Base-by-base conservation (phyloP, 2,113 vertebrate species). In the Pleuronectes platessa region DNA sequence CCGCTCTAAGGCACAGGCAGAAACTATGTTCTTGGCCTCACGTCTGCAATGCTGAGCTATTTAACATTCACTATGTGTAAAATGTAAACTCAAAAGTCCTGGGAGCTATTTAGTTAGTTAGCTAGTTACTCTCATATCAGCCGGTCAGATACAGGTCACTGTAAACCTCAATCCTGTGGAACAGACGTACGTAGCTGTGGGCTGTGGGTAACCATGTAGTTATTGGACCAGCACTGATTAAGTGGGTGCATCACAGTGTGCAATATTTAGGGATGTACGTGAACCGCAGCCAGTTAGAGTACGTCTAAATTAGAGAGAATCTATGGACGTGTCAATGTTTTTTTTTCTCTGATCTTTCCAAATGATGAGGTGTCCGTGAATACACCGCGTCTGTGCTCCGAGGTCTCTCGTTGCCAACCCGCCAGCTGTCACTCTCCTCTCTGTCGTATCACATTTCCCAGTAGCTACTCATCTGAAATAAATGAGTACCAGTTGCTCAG, bases 381-480 rank as follows among this genome's bases (percentile, higher is more conserved):
- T 37, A 0, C 21, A 11, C 26, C 58, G 20, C 11, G 3, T 67
- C 51, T 40, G 26, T 11, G 60, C 65, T 70, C 12, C 18, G 47
- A 68, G 71, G 73, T 15, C 45, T 68, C 59, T 78, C 21, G 64
- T 68, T 54, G 47, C 49, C 37, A 26, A 20, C 71, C 59, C 65
- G 8, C 68, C 86, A 81, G 87, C 87, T 89, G 87, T 84, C 87
- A 81, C 83, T 71, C 61, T 21, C 42, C 20, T 53, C 68, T 54
- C 61, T 2, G 71, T n/a, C 4, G n/a, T 60, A 15, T 61, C 71
- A 56, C 66, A 2, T 79, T 67, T 84, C 82, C 64, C 87, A 10
- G 54, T 4, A 23, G 37, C 61, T 42, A 1, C 76, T 92, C 84
- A 85, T 90, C 71, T 80, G 53, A 86, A 88, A 86, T 88, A 76